Conservation (phyloP, 2,888 invertebrate genomes). For the Colletes collaris region DNA sequence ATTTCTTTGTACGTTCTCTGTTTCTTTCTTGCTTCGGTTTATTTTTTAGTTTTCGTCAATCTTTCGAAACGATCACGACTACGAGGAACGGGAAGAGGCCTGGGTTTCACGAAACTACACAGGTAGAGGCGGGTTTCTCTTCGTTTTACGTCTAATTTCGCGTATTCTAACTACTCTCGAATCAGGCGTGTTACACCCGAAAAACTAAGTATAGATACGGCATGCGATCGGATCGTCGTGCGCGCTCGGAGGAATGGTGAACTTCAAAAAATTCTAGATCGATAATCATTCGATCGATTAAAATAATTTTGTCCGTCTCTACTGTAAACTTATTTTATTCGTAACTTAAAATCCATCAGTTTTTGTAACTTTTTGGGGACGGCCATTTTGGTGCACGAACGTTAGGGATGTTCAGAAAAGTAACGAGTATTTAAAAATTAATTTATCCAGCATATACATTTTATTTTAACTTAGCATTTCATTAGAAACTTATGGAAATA, state of each 20-base stretch:
- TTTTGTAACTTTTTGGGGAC: too few species aligned
- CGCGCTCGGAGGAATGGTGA: slow-evolving; percentile 60
- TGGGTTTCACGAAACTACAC: slow-evolving; percentile 39
- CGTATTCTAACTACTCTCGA: slow-evolving; percentile 62
- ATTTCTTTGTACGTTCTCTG: neutral
- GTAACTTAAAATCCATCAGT: too few species aligned
- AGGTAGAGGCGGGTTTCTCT: slow-evolving; percentile 16
- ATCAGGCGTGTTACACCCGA: slow-evolving; percentile 66
- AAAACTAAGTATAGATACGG: slow-evolving; percentile 65
- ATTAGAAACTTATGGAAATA: too few species aligned
- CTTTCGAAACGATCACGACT: slow-evolving; percentile 36
- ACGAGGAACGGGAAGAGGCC: slow-evolving; percentile 28
- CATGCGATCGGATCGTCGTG: slow-evolving; percentile 68
- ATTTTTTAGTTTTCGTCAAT: neutral
- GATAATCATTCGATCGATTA: too few species aligned
- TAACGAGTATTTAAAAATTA: too few species aligned
- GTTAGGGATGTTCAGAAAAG: too few species aligned
- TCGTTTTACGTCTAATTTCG: slow-evolving; percentile 52
- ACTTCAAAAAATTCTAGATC: too few species aligned
- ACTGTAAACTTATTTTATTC: too few species aligned
- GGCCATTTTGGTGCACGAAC: too few species aligned
- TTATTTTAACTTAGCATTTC: too few species aligned
- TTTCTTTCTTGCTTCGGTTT: neutral
- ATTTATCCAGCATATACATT: too few species aligned
- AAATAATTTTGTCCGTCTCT: too few species aligned